Evolutionary conservation across 2,113 vertebrate species (phyloP), one percentile per base, ranked within the genome.

Genomic region (Pomatorhinus ruficollis): DNA sequence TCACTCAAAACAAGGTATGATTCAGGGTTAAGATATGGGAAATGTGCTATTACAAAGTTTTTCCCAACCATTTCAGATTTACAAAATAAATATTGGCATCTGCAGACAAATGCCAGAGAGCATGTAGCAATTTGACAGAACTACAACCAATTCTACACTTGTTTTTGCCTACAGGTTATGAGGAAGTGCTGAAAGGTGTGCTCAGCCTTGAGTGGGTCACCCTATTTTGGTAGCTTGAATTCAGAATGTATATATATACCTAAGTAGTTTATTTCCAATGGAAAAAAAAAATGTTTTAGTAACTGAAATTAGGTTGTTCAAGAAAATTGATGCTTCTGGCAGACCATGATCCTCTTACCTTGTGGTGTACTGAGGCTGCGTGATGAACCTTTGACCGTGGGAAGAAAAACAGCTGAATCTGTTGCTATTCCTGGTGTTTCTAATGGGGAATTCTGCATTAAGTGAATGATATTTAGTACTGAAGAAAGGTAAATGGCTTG

Each of bases 121-220:
- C 44, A 56, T 90, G 74, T 64, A 87, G 74, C 45, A 69, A 18
- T 90, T 80, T 85, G 70, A 80, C 28, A 61, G 49, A 88, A 76
- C 49, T 85, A 23, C 45, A 88, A 83, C 71, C 42, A 74, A 27
- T 91, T 77, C 69, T 81, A 37, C 0, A 1, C 59, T 85, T 91
- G 27, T 5, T 87, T 94, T 90, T 93, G 40, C 45, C 47, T 92
- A 35, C 42, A 85, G n/a, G 24, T 68, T 91, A 85, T 90, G 68
- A 94, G 40, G 59, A 93, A 64, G 90, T 85, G 85, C 57, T 93
- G 82, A 95, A 83, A 93, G 65, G 69, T 91, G 31, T 78, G 91
- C 78, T 71, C 39, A 68, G 77, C 47, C 94, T 91, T 56, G 31
- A 75, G 65, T 87, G 52, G 65, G 44, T 93, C 74, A 60, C 39